A percentile compares a stretch with the other conserved stretches of the same genome.
Conservation (phyloP, 2,888 invertebrate species). For the Erpobdella octoculata region DNA sequence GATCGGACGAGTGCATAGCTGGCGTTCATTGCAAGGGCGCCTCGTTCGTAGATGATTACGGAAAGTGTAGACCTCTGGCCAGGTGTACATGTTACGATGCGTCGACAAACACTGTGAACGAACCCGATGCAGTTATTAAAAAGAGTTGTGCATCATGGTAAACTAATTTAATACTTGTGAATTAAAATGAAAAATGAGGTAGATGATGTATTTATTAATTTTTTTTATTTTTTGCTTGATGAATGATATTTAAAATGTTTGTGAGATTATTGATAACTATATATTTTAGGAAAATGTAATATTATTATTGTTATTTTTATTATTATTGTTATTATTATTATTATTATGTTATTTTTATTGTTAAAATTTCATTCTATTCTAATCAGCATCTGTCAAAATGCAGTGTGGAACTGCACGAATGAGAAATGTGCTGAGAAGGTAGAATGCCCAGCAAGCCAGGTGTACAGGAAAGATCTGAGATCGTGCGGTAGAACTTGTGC, state of each 20-base stretch:
- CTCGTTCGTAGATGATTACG: conserved; percentile 19
- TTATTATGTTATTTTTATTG: too few species aligned
- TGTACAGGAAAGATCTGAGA: conserved; percentile 29
- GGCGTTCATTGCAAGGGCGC: conserved; percentile 10
- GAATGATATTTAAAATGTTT: too few species aligned
- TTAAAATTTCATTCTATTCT: background rate
- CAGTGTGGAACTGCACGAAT: conserved; percentile 33
- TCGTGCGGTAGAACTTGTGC: conserved; percentile 33
- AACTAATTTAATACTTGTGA: background rate
- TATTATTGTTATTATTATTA: too few species aligned
- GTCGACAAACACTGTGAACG: conserved; percentile 11
- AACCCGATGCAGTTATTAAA: conserved; percentile 11
- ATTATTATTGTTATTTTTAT: too few species aligned
- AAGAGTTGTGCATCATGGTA: conserved; percentile 26
- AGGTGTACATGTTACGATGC: conserved; percentile 24
- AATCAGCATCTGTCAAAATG: conserved; percentile 33
- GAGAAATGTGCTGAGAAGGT: conserved; percentile 29
- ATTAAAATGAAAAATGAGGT: too few species aligned
- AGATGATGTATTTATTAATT: too few species aligned
- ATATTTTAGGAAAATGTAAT: too few species aligned
- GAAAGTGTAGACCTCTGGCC: conserved; percentile 11
- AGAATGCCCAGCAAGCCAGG: conserved; percentile 33
- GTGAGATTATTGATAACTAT: too few species aligned
- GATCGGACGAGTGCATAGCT: conserved; percentile 16
- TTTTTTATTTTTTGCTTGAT: too few species aligned